Base-by-base conservation (phyloP, 2,888 invertebrate species). In the Thecocarcelia acutangulata region DNA sequence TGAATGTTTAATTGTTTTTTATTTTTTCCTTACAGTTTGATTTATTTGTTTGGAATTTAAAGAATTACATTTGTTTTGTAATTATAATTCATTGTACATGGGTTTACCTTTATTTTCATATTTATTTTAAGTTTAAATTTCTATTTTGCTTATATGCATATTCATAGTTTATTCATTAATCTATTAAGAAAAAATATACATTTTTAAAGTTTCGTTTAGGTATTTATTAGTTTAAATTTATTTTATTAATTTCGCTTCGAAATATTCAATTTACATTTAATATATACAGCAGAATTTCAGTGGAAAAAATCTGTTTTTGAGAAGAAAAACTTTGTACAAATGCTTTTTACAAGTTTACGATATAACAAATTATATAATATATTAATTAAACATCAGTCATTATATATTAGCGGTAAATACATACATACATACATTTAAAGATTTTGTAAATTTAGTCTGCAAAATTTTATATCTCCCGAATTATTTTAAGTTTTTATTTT, bases 31-130 rank as follows among this genome's bases (percentile, higher is more conserved):
- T 70, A 37, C 5, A 24, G 28, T 54, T 40, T 13, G 17, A 11
- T 37, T 54, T 17, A 13, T 21, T 9, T 52, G 15, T 9, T 63
- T 56, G 21, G 5, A 33, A 28, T 50, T 56, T 5, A 21, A 48
- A 56, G 11, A 12, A 50, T 42, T 46, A 12, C 33, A 46, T 28
- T 54, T 15, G 8, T 19, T 61, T 64, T 59, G 40, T 79, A 58
- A 56, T 72, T 72, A 21, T 37, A 80, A 48, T 80, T 75, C 69
- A 69, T 75, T 75, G 80, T 75, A 80, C 74, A 80, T 75, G 56
- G 40, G 54, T 75, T 74, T 69, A 64, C 75, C 33, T 56, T 56
- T 74, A 76, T 6, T 5, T 33, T 33, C 3, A 33, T 33, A 33
- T 8, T 44, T 11, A 44, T 48, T 40, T 58, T 58, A 48, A 59